phyloP scores from a whole-genome alignment of 1,140 invertebrate species.

The Latrodectus geometricus region DNA sequence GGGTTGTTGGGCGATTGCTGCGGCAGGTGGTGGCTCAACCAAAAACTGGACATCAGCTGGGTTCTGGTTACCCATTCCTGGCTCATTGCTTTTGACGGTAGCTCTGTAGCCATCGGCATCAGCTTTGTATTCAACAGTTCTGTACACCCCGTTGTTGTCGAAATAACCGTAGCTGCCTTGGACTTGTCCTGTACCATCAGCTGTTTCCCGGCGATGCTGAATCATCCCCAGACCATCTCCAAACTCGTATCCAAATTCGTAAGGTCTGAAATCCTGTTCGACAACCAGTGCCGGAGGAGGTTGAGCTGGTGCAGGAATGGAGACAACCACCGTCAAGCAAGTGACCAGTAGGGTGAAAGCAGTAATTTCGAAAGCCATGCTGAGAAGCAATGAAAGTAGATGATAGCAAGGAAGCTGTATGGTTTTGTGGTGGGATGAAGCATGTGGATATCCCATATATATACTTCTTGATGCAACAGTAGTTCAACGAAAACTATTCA shows the following conservation, averaged over 20 bases:
- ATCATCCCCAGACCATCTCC: slow-evolving; percentile 31
- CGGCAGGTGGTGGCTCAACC: slow-evolving; percentile 23
- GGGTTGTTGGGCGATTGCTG: not conserved
- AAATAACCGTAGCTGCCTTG: slow-evolving; percentile 50
- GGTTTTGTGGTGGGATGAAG: too few relatives aligned
- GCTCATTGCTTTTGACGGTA: slow-evolving; percentile 61
- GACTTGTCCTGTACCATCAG: slow-evolving; percentile 52
- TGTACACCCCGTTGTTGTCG: slow-evolving; percentile 41
- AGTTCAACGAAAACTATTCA: too few relatives aligned
- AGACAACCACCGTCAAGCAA: too few relatives aligned
- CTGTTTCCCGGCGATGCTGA: slow-evolving; percentile 38
- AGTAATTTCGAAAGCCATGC: too few relatives aligned
- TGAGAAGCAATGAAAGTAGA: too few relatives aligned
- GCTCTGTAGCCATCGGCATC: slow-evolving; percentile 61
- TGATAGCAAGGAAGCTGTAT: too few relatives aligned
- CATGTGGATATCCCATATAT: too few relatives aligned
- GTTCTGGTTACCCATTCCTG: slow-evolving; percentile 46
- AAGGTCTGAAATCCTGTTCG: not conserved
- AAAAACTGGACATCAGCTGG: slow-evolving; percentile 72
- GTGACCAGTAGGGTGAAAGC: too few relatives aligned
- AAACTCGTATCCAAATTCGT: slow-evolving; percentile 51
- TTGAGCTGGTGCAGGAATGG: not conserved
- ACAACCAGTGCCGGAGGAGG: not conserved
- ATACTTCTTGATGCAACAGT: too few relatives aligned
- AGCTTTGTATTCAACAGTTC: slow-evolving; percentile 61